phyloP scores from a whole-genome alignment of 92 coral and sea anemone genomes.

The Actinernus sp. region DNA sequence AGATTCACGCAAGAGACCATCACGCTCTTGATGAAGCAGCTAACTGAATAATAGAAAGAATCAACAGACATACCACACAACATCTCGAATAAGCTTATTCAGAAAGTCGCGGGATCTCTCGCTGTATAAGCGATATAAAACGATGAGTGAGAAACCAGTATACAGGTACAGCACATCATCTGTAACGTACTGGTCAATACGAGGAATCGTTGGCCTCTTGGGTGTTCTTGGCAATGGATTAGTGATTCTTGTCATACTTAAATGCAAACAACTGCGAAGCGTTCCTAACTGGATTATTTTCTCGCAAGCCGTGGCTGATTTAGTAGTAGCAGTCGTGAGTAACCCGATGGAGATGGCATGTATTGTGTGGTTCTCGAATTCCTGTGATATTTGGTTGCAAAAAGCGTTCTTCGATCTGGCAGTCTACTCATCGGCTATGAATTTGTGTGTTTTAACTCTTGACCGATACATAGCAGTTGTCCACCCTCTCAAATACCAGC shows the following conservation, averaged over 20 bases:
- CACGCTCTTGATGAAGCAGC: too few relatives aligned
- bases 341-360: constrained; percentile 29
- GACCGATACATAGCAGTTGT: constrained; percentile 47
- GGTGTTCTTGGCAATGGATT: constrained; percentile 43
- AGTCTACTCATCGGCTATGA: constrained; percentile 36
- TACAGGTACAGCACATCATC: too few relatives aligned
- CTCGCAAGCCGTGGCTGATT: constrained; percentile 40
- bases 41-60: too few relatives aligned
- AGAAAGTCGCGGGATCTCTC: too few relatives aligned
- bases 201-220: constrained; percentile 22
- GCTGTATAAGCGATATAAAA: too few relatives aligned
- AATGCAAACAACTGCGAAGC: constrained; percentile 21
- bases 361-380: too few relatives aligned
- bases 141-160: too few relatives aligned
- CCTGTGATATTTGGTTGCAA: too few relatives aligned
- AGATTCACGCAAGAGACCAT: too few relatives aligned
- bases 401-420: too few relatives aligned
- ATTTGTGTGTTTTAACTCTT: constrained; percentile 35
- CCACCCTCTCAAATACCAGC: constrained; percentile 30
- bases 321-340: constrained; percentile 30
- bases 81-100: too few relatives aligned
- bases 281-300: constrained; percentile 48
- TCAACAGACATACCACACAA: too few relatives aligned
- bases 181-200: constrained; percentile 55
- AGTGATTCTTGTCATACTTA: constrained; percentile 22